Percentiles rank a stretch among this genome's conserved stretches.
Evolutionary conservation across 2,888 invertebrate genomes (phyloP).

Genomic region (Junonia oenone): DNA sequence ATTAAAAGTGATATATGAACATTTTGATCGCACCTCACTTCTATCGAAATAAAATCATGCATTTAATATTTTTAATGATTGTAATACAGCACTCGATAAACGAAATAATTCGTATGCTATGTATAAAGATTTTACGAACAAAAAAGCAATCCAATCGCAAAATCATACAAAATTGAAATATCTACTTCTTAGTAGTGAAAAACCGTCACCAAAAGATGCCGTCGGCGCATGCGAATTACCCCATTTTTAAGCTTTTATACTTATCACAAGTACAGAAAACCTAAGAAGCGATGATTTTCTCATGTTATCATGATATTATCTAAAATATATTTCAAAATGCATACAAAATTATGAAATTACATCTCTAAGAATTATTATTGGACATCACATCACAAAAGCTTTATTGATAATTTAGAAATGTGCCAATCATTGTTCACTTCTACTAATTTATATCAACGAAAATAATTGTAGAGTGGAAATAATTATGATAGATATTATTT

Average conservation of each 20-base stretch:
- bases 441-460: neutral
- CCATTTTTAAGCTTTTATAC: slow-evolving; percentile 40
- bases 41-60: slow-evolving; percentile 35
- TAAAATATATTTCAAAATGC: slow-evolving; percentile 41
- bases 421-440: slow-evolving; percentile 45
- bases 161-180: slow-evolving; percentile 43
- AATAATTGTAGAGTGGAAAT: neutral
- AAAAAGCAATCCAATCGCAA: slow-evolving; percentile 65
- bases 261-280: slow-evolving; percentile 35
- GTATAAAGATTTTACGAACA: slow-evolving; percentile 57
- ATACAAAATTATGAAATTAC: slow-evolving; percentile 41
- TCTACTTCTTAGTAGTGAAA: slow-evolving; percentile 51
- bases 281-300: slow-evolving; percentile 46
- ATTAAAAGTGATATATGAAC: neutral
- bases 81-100: slow-evolving; percentile 58
- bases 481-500: neutral
- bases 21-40: slow-evolving; percentile 22
- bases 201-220: slow-evolving; percentile 61
- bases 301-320: slow-evolving; percentile 36
- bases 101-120: slow-evolving; percentile 57
- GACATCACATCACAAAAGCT: slow-evolving; percentile 78
- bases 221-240: slow-evolving; percentile 64
- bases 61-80: slow-evolving; percentile 41
- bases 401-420: slow-evolving; percentile 60
- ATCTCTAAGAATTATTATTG: slow-evolving; percentile 54